Evolutionary conservation across 2,888 invertebrate species (phyloP), one percentile per base, ranked within the genome.

Genomic region (Palloptera scutellata): DNA sequence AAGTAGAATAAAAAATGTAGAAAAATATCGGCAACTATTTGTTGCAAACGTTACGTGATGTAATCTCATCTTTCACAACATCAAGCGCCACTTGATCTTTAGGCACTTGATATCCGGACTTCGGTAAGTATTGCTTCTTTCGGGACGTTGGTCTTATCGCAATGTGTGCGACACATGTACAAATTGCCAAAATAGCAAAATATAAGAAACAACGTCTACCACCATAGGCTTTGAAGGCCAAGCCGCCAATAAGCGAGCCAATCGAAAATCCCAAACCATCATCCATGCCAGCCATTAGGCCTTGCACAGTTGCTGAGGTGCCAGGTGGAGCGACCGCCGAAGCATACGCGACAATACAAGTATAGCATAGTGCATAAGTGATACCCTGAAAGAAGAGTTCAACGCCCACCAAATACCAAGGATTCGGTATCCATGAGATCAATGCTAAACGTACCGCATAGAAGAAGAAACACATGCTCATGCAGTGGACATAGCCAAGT

Each of bases 281-380:
- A 79, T 94, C 94, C 90, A 94, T 91, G n/a, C 94, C 94, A 1
- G 94, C 93, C 48, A 93, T 92, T 41, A 95, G 88, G 0, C 94
- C 94, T 81, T 95, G 95, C 67, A 95, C 91, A 0, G 94, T 94
- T 9, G 94, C 94, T 5, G 93, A 92, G 67, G 93, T 91, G 0
- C 94, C 92, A 0, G 88, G 88, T 0, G 91, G 91, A 0, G 91
- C 89, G 4, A 90, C 88, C 1, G 86, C 87, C 0, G 90, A 89
- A 1, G 91, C 91, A 75, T 90, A 91, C 0, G 89, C 89, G 17
- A 94, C 94, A 70, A 95, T 92, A 0, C 91, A 91, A 0, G 93
- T 89, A 79, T 95, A 95, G 75, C 92, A 92, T 0, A 95, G 85
- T 0, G 95, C 96, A 83, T 95, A 96, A 0, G 94, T 93, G 0